A percentile compares a stretch with the other conserved stretches of the same genome.
These are phyloP conservation scores for Setipinna tenuifilis DNA, from an alignment of 2,797 vertebrate species.

Conservation along the genomic window DNA sequence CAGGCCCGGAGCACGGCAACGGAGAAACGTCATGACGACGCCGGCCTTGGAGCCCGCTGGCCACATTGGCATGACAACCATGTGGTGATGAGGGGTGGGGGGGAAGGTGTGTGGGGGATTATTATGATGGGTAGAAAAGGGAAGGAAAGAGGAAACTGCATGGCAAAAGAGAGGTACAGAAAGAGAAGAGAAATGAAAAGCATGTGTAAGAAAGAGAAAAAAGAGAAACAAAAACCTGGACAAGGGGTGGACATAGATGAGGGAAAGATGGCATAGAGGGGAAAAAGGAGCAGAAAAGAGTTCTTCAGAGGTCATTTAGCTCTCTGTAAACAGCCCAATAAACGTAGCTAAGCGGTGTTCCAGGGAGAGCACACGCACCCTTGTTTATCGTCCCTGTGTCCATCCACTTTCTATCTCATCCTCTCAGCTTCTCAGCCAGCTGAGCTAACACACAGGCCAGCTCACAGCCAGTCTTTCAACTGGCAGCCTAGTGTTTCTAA, in stretches of 20 bases:
- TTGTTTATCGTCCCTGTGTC: background rate
- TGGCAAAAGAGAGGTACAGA: conserved; percentile 21
- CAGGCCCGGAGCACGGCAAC: conserved; percentile 67
- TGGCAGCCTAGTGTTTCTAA: background rate
- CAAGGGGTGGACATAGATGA: background rate
- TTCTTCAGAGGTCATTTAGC: background rate
- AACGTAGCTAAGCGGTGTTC: background rate
- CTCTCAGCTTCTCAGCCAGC: background rate
- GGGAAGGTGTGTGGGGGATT: conserved; percentile 39
- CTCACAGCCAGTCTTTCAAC: background rate
- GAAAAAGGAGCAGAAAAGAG: background rate
- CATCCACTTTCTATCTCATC: background rate
- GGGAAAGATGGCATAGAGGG: background rate
- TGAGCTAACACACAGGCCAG: background rate
- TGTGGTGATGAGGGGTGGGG: conserved; percentile 32
- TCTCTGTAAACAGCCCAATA: conserved; percentile 9
- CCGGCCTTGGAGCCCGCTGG: conserved; percentile 11
- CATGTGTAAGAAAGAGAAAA: background rate
- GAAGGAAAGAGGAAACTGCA: conserved; percentile 55
- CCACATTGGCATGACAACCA: conserved; percentile 26
- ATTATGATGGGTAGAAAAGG: conserved; percentile 58
- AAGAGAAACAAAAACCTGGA: background rate
- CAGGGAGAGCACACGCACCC: background rate
- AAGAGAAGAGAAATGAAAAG: background rate
- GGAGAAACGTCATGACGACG: conserved; percentile 73